phyloP scores from a whole-genome alignment of 2,797 vertebrate genomes.

The Neosilurus mollespiculum region DNA sequence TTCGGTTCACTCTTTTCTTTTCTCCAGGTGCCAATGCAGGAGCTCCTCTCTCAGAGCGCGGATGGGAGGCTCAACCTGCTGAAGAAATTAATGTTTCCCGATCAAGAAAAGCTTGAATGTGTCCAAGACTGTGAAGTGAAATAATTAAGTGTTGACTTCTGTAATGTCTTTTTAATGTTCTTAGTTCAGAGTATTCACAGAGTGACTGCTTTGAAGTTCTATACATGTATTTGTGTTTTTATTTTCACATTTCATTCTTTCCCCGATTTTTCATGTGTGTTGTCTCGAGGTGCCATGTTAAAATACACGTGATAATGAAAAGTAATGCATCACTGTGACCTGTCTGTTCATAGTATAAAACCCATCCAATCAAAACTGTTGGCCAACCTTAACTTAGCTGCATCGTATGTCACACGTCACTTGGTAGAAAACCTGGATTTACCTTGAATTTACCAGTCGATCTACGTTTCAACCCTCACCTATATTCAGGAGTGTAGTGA shows the following conservation, averaged over 20 bases:
- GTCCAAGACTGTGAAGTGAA: slow-evolving; percentile 1
- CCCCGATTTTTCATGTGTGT: neutral
- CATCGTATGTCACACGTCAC: no score
- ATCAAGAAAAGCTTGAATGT: neutral
- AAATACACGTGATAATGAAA: neutral
- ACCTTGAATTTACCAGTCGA: no score
- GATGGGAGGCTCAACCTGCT: slow-evolving; percentile 68
- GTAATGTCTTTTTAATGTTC: no score
- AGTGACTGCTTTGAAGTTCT: neutral
- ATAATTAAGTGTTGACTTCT: no score
- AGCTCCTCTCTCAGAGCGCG: slow-evolving; percentile 69
- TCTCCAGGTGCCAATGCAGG: slow-evolving; percentile 72
- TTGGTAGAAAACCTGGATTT: no score
- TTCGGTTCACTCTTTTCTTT: slow-evolving; percentile 4
- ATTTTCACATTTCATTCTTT: neutral
- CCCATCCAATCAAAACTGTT: no score
- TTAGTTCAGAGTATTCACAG: neutral
- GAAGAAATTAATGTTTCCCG: slow-evolving; percentile 70
- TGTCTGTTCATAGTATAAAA: no score
- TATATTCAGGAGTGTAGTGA: no score
- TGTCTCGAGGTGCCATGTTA: neutral
- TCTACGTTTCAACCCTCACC: no score
- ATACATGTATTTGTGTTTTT: neutral
- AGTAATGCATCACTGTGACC: no score
- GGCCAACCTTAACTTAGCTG: no score